phyloP scores from a whole-genome alignment of 2,113 vertebrate genomes.

The Oryzias melastigma region DNA sequence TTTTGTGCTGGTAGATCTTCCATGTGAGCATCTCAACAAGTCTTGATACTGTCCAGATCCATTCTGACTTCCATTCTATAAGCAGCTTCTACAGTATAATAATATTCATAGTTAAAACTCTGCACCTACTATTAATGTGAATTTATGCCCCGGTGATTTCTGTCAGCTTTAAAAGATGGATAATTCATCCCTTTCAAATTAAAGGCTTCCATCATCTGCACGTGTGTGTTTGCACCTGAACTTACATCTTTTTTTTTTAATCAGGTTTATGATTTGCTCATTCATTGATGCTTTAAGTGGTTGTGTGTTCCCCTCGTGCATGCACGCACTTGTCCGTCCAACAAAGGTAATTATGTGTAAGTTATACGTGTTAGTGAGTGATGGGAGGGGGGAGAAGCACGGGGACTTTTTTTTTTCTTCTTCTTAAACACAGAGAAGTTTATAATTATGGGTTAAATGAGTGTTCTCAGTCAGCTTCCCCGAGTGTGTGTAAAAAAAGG shows the following conservation, averaged over 20 bases:
- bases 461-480: conserved; percentile 70
- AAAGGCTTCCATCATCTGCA: conserved; percentile 41
- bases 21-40: background rate
- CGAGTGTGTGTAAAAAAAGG: conserved; percentile 69
- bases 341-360: conserved; percentile 65
- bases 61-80: background rate
- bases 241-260: conserved; percentile 1
- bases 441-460: conserved; percentile 77
- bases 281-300: conserved; percentile 16
- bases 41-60: background rate
- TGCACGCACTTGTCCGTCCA: conserved; percentile 38
- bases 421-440: conserved; percentile 68
- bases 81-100: conserved; percentile 3
- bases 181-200: conserved; percentile 38
- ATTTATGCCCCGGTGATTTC: conserved; percentile 36
- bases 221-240: conserved; percentile 27
- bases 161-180: conserved; percentile 34
- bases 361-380: conserved; percentile 31
- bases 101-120: conserved; percentile 7
- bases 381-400: conserved; percentile 5
- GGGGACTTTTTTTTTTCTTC: conserved; percentile 1
- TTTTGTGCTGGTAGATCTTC: background rate
- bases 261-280: conserved; percentile 14
- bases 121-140: conserved; percentile 35
- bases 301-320: conserved; percentile 30